Evolutionary conservation across 1,140 invertebrate species (phyloP).

Genomic region (Melitaea cinxia): DNA sequence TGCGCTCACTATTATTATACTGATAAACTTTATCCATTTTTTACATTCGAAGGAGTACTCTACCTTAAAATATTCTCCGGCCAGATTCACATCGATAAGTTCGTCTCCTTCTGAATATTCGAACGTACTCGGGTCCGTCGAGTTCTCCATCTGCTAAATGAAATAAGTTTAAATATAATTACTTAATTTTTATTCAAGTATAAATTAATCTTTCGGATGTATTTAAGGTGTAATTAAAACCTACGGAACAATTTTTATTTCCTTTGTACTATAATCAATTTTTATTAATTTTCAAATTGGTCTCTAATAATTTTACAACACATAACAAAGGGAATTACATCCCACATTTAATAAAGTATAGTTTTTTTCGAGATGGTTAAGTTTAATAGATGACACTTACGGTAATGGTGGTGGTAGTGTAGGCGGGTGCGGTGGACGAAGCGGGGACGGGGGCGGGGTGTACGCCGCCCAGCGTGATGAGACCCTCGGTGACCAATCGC

Average conservation of each 20-base stretch:
- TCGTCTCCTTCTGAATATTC: slow-evolving; percentile 70
- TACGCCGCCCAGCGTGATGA: slow-evolving; percentile 69
- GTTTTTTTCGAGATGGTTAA: no score
- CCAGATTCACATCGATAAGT: slow-evolving; percentile 63
- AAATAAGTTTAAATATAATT: neutral
- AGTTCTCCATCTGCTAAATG: slow-evolving; percentile 54
- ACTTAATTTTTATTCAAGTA: neutral
- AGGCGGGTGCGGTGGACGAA: slow-evolving; percentile 23
- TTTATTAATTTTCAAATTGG: no score
- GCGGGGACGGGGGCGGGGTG: slow-evolving; percentile 27
- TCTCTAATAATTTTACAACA: no score
- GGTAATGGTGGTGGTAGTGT: slow-evolving; percentile 2
- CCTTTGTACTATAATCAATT: no score
- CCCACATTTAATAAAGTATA: no score
- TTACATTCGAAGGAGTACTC: neutral
- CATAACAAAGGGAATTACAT: no score
- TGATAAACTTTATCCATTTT: no score
- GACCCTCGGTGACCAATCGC: slow-evolving; percentile 79
- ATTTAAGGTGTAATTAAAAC: no score
- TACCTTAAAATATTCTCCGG: slow-evolving; percentile 82
- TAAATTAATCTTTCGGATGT: no score
- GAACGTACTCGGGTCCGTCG: slow-evolving; percentile 57
- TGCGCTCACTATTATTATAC: no score
- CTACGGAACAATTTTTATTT: no score
- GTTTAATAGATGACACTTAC: neutral